Conservation (phyloP, 1,140 invertebrate genomes). For the Bombus vancouverensis region DNA sequence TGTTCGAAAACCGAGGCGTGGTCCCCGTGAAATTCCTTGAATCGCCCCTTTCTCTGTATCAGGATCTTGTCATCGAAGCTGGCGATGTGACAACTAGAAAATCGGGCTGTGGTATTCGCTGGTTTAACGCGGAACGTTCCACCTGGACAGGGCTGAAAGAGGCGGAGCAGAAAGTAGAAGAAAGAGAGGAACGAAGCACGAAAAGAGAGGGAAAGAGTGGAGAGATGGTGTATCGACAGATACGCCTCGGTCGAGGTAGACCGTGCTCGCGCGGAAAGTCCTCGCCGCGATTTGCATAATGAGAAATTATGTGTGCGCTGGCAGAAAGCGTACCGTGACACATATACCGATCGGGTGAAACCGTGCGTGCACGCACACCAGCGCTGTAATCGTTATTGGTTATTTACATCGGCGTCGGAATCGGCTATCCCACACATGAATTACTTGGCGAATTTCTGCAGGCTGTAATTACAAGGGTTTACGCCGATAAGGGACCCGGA, state of each 20-base stretch:
- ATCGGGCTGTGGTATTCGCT: constrained; percentile 7
- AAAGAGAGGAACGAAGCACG: too few species aligned
- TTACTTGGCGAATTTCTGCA: constrained; percentile 61
- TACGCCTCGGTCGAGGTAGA: constrained; percentile 35
- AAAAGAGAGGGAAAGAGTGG: neutral
- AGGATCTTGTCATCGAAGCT: constrained; percentile 17
- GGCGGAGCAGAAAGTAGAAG: neutral
- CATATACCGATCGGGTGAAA: neutral
- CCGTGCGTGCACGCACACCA: neutral
- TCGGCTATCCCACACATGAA: constrained; percentile 47
- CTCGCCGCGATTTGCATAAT: constrained; percentile 68
- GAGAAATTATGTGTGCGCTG: constrained; percentile 68
- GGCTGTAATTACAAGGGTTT: constrained; percentile 50
- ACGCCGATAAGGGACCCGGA: constrained; percentile 22
- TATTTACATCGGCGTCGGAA: constrained; percentile 61
- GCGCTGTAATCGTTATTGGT: constrained; percentile 65
- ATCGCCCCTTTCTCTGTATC: constrained; percentile 9
- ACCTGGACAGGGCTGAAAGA: neutral
- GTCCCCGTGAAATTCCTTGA: constrained; percentile 3
- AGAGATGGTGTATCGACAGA: constrained; percentile 16
- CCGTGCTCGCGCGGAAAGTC: constrained; percentile 37
- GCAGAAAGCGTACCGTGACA: constrained; percentile 46
- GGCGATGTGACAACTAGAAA: constrained; percentile 29
- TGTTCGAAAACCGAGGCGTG: constrained; percentile 29
- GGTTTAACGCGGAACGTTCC: constrained; percentile 6